Base-by-base conservation (phyloP, 2,113 vertebrate genomes). In the Onychostoma macrolepis region DNA sequence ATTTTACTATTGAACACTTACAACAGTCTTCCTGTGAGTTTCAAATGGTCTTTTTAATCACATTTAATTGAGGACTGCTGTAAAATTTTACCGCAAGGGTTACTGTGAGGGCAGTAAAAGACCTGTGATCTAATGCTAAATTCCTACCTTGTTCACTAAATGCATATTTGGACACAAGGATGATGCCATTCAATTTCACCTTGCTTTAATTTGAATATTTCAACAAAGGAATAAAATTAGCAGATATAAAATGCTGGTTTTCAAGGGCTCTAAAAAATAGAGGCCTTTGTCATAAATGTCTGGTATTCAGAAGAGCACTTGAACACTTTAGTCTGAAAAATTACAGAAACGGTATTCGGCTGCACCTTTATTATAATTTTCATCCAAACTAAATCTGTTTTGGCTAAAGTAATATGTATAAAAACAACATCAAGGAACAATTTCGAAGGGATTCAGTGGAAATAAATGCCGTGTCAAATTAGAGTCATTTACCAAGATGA, bases 21-120 rank as follows among this genome's bases (percentile, higher is more conserved):
- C 36, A 76, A 9, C 11, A 9, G 38, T 78, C 72, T 45, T 87
- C 38, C 41, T 63, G 17, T 9, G 38, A 11, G 41, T 65, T 48
- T 45, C 61, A 19, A 33, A 50, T 30, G 58, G 56, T 72, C 21
- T 56, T 53, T 69, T 67, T 74, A 45, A 61, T 69, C 38, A 61
- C 77, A 85, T 81, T 88, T 76, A 85, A 79, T 50, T 78, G 28
- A 53, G 15, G 26, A 67, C 28, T 19, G 75, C 41, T 67, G 63
- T 79, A 69, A 50, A 85, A 11, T 3, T 69, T 36, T 28, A 69
- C 28, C 5, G 6, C 43, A 69, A 10, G 10, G 12, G 41, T 69
- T 77, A 65, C 38, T 48, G 65, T 5, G 38, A 84, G 13, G 38
- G 48, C 28, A 58, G 50, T 41, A 67, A 80, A 79, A 28, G 24